Evolutionary conservation across 2,797 vertebrate species (phyloP), one percentile per base, ranked within the genome.

Genomic region (Ambastaia sidthimunki): DNA sequence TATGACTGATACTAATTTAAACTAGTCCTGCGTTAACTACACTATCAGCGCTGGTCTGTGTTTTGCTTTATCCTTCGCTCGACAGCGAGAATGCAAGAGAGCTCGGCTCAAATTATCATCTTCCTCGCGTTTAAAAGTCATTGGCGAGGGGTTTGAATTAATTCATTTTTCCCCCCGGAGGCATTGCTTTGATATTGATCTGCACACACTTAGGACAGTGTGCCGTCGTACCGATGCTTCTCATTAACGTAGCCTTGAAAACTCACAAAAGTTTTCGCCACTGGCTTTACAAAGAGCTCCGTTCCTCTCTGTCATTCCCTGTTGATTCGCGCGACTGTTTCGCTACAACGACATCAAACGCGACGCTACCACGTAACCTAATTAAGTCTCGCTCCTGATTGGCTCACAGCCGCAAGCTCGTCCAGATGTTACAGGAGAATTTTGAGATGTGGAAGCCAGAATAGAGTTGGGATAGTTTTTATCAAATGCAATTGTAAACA

Each of bases 1-100:
- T 89, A 89, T 90, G 91, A 94, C 92, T 91, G 92, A 94, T 93
- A 90, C 89, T 92, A 94, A 93, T 94, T 94, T 92, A 93, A 93
- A 85, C 88, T 90, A 86, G 88, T 90, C 87, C 86, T 5, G 88
- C 63, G 80, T 87, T 92, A 92, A 88, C 83, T 76, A 86, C 70
- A 71, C 86, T 73, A 76, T 85, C 78, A 55, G 74, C 72, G 67
- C 19, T 44, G 69, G n/a, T n/a, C n/a, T n/a, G n/a, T n/a, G n/a
- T n/a, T n/a, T n/a, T n/a, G n/a, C n/a, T n/a, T n/a, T n/a, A n/a
- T n/a, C n/a, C n/a, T n/a, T n/a, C n/a, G n/a, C n/a, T n/a, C n/a
- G n/a, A n/a, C n/a, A n/a, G n/a, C n/a, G n/a, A n/a, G n/a, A n/a
- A n/a, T n/a, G n/a, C 80, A 52, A 74, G 79, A 69, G 52, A 68